Evolutionary conservation across 2,888 invertebrate genomes (phyloP).

Genomic region (Girardia tigrina): DNA sequence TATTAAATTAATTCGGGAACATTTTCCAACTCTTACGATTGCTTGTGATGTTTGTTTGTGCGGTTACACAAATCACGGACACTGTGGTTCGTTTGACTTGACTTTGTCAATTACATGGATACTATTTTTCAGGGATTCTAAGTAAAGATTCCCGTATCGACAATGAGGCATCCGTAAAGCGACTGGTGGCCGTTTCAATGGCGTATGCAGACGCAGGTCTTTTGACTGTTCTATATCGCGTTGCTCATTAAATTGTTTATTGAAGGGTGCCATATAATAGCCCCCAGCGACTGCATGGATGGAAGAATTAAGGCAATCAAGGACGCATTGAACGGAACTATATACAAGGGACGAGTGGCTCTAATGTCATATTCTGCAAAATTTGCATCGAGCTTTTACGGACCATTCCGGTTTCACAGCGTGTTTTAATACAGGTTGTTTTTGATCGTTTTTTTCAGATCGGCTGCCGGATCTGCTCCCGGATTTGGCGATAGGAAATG

Average conservation of each 20-base stretch:
- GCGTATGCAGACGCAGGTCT: constrained; percentile 73
- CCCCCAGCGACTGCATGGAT: constrained; percentile 57
- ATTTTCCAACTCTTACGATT: constrained; percentile 68
- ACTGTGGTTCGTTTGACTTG: constrained; percentile 59
- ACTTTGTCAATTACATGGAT: neutral
- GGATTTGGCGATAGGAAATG: constrained; percentile 75
- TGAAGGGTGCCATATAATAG: constrained; percentile 49
- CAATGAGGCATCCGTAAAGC: constrained; percentile 64
- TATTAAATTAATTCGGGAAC: constrained; percentile 60
- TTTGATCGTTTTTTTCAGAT: too few relatives aligned
- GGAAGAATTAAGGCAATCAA: constrained; percentile 79
- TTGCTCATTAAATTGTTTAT: neutral
- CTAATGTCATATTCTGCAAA: constrained; percentile 83
- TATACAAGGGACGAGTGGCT: constrained; percentile 61
- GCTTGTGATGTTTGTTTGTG: constrained; percentile 88
- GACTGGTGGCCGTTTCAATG: constrained; percentile 70
- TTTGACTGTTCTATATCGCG: neutral
- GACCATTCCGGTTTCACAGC: constrained; percentile 61
- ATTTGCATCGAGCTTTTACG: constrained; percentile 84
- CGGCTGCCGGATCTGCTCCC: constrained; percentile 80
- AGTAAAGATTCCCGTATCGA: constrained; percentile 60
- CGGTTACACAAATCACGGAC: constrained; percentile 79
- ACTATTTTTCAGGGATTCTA: constrained; percentile 61
- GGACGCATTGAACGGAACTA: constrained; percentile 57
- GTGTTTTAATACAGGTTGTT: neutral